Conservation (phyloP, 2,113 vertebrate species). For the Rhinogobius similis region DNA sequence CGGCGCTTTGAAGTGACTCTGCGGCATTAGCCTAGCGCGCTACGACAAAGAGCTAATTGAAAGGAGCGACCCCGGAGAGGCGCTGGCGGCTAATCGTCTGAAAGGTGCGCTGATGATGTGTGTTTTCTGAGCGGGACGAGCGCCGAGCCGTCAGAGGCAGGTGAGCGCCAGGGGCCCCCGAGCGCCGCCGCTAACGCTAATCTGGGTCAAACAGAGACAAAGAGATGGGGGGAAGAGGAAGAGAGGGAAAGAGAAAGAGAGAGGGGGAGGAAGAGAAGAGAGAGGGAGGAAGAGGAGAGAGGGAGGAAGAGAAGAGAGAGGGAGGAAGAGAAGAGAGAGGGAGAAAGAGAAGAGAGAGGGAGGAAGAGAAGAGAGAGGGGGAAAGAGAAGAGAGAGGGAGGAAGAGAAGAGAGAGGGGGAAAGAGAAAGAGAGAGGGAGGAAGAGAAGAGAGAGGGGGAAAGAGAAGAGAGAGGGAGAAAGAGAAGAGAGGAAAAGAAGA, state of each 20-base stretch:
- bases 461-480: background rate
- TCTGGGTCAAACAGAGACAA: constrained; percentile 76
- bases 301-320: too few relatives aligned
- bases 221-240: background rate
- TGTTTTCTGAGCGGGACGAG: constrained; percentile 13
- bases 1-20: background rate
- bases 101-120: constrained; percentile 12
- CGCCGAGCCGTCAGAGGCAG: constrained; percentile 39
- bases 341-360: too few relatives aligned
- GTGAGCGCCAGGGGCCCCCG: constrained; percentile 30
- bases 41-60: constrained; percentile 48
- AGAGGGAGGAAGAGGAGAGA: too few relatives aligned
- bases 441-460: too few relatives aligned
- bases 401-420: too few relatives aligned
- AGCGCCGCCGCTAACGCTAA: constrained; percentile 60
- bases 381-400: too few relatives aligned
- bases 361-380: too few relatives aligned
- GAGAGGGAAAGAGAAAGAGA: too few relatives aligned
- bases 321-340: too few relatives aligned
- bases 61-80: constrained; percentile 30
- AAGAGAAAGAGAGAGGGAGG: too few relatives aligned
- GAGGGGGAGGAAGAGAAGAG: too few relatives aligned
- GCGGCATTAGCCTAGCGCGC: constrained; percentile 24
- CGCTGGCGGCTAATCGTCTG: constrained; percentile 38
- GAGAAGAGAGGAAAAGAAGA: too few relatives aligned